Percentiles rank a stretch among this genome's conserved stretches.
These are phyloP conservation scores for Acleris laterana DNA, from an alignment of 2,888 invertebrate species.

Conservation along the genomic window DNA sequence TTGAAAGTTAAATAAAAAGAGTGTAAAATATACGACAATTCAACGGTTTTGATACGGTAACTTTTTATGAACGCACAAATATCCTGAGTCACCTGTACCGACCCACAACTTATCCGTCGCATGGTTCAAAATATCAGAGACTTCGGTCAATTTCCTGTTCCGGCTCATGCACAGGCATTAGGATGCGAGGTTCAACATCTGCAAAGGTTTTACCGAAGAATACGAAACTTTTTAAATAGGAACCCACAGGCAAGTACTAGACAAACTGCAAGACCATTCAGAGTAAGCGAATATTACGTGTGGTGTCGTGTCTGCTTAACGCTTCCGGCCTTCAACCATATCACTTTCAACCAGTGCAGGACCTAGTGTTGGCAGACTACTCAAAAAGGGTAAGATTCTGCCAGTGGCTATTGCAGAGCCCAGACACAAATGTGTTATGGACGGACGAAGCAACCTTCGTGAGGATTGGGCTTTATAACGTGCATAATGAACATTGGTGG, in stretches of 20 bases:
- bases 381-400: neutral
- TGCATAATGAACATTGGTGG: too few relatives aligned
- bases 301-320: conserved; percentile 9
- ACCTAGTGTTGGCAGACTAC: conserved; percentile 2
- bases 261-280: conserved; percentile 9
- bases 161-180: conserved; percentile 5
- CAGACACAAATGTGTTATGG: too few relatives aligned
- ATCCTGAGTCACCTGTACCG: too few relatives aligned
- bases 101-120: neutral
- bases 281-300: conserved; percentile 1
- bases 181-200: conserved; percentile 4
- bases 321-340: conserved; percentile 5
- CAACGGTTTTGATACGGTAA: too few relatives aligned
- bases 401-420: neutral
- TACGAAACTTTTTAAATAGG: neutral
- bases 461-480: neutral
- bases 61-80: too few relatives aligned
- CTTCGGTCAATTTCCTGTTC: conserved; percentile 7
- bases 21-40: too few relatives aligned
- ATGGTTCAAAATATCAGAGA: conserved; percentile 2
- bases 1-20: too few relatives aligned
- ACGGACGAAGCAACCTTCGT: too few relatives aligned
- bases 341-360: conserved; percentile 8
- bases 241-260: conserved; percentile 6
- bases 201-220: conserved; percentile 10